Base-by-base conservation (phyloP, 2,888 invertebrate species). In the Ennomos quercinarius region DNA sequence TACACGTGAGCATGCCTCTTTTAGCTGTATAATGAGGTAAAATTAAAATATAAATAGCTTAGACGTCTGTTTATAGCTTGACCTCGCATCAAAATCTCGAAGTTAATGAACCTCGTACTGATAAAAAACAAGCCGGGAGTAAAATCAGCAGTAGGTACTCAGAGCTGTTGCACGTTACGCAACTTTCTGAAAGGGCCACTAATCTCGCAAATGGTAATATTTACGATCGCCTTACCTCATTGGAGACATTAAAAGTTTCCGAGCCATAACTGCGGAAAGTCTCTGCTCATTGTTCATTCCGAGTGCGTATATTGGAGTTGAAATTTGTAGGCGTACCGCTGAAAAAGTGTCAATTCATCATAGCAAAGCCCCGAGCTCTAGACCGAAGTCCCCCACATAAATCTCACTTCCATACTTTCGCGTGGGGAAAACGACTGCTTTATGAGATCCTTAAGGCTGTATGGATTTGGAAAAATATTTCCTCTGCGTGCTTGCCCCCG, bases 391-490 rank as follows among this genome's bases (percentile, higher is more conserved):
- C 88, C 89, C 83, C 78, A 73, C 76, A 92, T 93, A 93, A 93
- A 93, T 93, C 93, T 92, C 86, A 89, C 92, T 93, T 89, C 89
- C 89, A 91, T 92, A 91, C 93, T 91, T 89, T 89, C 87, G 87
- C 90, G 89, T 84, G 87, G 89, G 90, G 91, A 89, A 86, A 87
- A 86, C 89, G 91, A 88, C 88, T 93, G 90, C 86, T 93, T 93
- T 93, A 93, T 92, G 93, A 83, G 91, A 92, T 90, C 90, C 92
- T 93, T 91, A 92, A 92, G 93, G 92, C 92, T 89, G 92, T 93
- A 93, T 93, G 93, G 93, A 93, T 93, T 93, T 91, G 88, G 89
- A 86, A 87, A 92, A 93, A 93, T 93, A 93, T 93, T 92, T 91
- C 92, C 88, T 84, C 83, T 86, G 80, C 91, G 89, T 91, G 89